A percentile compares a stretch with the other conserved stretches of the same genome.
phyloP scores from a whole-genome alignment of 2,888 invertebrate genomes.

The Nowickia ferox region DNA sequence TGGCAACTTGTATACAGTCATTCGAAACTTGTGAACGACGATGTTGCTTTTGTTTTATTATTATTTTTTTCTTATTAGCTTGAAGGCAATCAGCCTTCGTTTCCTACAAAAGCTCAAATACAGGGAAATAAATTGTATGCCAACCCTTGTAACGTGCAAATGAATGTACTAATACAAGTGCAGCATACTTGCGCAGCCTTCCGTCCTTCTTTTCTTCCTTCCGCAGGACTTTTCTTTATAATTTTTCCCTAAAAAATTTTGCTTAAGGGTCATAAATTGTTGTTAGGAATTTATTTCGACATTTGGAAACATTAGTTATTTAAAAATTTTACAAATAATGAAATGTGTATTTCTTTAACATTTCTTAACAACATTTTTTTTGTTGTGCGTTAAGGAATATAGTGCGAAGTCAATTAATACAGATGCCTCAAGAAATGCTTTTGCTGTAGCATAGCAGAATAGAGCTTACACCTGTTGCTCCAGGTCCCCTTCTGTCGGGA shows the following conservation, averaged over 20 bases:
- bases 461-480: too few species aligned
- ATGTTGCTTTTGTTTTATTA: conserved; percentile 16
- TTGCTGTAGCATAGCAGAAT: too few species aligned
- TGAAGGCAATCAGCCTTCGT: conserved; percentile 33
- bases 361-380: background rate
- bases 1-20: conserved; percentile 2
- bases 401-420: too few species aligned
- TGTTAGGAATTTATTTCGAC: conserved; percentile 79
- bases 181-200: conserved; percentile 1
- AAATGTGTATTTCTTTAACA: background rate
- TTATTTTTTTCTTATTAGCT: conserved; percentile 26
- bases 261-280: conserved; percentile 80
- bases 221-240: background rate
- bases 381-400: background rate
- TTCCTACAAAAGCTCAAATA: background rate
- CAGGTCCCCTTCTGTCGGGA: too few species aligned
- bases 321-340: conserved; percentile 38
- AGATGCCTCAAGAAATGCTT: too few species aligned
- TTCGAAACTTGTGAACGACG: background rate
- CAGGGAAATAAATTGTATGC: conserved; percentile 1
- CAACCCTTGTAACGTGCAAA: background rate
- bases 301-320: conserved; percentile 76
- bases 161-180: background rate
- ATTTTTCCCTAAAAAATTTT: conserved; percentile 41
- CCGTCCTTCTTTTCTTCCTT: conserved; percentile 14